Evolutionary conservation across 2,797 vertebrate species (phyloP).

Genomic region (Calcarius lapponicus): DNA sequence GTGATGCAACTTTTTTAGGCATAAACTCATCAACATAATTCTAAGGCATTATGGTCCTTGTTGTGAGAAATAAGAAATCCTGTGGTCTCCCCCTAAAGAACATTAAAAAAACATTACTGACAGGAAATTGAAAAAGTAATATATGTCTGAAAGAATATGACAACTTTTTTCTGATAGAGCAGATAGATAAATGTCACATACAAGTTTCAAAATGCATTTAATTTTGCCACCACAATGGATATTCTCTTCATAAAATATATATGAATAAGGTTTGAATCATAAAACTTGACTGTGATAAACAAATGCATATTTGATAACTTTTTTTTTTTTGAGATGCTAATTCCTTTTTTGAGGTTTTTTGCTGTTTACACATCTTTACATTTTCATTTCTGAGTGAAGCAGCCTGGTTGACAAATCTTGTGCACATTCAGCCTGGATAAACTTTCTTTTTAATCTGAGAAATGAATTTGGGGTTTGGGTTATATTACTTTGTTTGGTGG

Average conservation of each 20-base stretch:
- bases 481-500: not conserved
- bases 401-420: not conserved
- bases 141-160: slow-evolving; percentile 74
- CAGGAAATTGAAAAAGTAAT: slow-evolving; percentile 84
- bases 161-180: slow-evolving; percentile 80
- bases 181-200: slow-evolving; percentile 77
- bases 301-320: slow-evolving; percentile 70
- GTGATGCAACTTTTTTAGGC: slow-evolving; percentile 74
- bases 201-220: slow-evolving; percentile 77
- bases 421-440: not conserved
- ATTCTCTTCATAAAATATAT: slow-evolving; percentile 73
- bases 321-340: not conserved
- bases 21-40: slow-evolving; percentile 87
- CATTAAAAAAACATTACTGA: slow-evolving; percentile 76
- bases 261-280: slow-evolving; percentile 64
- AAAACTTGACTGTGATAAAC: slow-evolving; percentile 64
- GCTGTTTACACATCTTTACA: slow-evolving; percentile 58
- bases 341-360: slow-evolving; percentile 54
- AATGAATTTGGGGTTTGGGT: not conserved
- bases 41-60: slow-evolving; percentile 84
- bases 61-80: slow-evolving; percentile 78
- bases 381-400: slow-evolving; percentile 50
- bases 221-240: slow-evolving; percentile 76
- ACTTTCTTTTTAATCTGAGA: slow-evolving; percentile 13
- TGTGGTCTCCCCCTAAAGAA: slow-evolving; percentile 70